Base-by-base conservation (phyloP, 2,797 vertebrate genomes). In the Tokudaia muenninki region DNA sequence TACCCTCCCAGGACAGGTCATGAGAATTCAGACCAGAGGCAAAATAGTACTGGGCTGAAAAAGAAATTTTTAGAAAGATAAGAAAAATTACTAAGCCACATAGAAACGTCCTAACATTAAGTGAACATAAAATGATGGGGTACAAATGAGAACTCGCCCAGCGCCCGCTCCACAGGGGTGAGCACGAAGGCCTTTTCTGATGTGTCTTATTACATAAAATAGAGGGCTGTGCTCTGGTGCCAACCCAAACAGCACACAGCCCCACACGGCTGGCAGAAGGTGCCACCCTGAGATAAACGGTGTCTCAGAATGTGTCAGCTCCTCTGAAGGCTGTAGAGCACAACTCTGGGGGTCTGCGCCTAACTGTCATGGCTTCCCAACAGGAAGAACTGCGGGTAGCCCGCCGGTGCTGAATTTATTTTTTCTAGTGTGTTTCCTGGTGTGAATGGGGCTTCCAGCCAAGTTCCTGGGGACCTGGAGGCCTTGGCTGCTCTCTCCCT, bases 401-500 rank as follows among this genome's bases (percentile, higher is more conserved):
- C 41, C 24, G 44, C 92, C n/a, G 2, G 61, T 6, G n/a, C 90
- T 96, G 93, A 57, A 81, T 88, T 94, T 75, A 82, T 88, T 95
- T 95, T 95, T 92, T 82, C 96, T 97, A 97, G 81, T 86, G 87
- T 82, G 77, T 94, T 96, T 97, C 87, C 96, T 84, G 67, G 84
- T 16, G 74, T 77, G 90, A 97, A 89, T 87, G 96, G 61, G 77
- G 75, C 94, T 91, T 79, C 90, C 3, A 86, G 97, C 97, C 96
- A 97, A 96, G 84, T 41, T 34, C 52, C 97, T 90, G 92, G 91
- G 93, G 96, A 91, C 70, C 87, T 77, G 59, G 84, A 97, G 55
- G 86, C 77, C 77, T 95, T 96, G 97, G 97, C 97, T 94, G 94
- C 87, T 90, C 91, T 96, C 91, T 93, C 83, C 57, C 87, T 95